A percentile compares a stretch with the other conserved stretches of the same genome.
Evolutionary conservation across 2,113 vertebrate genomes (phyloP).

Genomic region (Mesoclemmys tuberculata): DNA sequence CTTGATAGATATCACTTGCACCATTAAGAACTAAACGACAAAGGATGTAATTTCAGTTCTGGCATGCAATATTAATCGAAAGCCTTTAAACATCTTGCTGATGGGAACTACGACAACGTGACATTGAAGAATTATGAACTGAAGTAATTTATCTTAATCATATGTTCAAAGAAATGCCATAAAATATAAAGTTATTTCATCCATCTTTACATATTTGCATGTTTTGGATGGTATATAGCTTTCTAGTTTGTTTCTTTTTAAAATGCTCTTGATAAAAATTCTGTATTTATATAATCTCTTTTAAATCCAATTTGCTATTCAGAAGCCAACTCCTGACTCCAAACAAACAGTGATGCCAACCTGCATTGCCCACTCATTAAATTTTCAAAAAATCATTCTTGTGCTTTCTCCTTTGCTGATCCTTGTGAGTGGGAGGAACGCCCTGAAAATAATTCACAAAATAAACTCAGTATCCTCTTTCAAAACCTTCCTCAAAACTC

Average conservation of each 20-base stretch:
- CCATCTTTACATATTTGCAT: slow-evolving; percentile 80
- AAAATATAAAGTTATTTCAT: slow-evolving; percentile 87
- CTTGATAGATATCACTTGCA: slow-evolving; percentile 89
- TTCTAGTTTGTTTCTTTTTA: slow-evolving; percentile 68
- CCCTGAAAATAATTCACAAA: neutral
- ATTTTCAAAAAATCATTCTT: neutral
- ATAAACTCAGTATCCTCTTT: neutral
- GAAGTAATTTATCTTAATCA: slow-evolving; percentile 90
- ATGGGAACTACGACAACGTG: slow-evolving; percentile 90
- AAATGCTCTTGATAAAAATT: slow-evolving; percentile 43
- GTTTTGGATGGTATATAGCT: slow-evolving; percentile 63
- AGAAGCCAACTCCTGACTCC: neutral
- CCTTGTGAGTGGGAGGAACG: neutral
- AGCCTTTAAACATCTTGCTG: slow-evolving; percentile 88
- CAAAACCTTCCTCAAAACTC: neutral
- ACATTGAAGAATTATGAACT: slow-evolving; percentile 90
- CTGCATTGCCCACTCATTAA: neutral
- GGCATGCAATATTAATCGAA: slow-evolving; percentile 93
- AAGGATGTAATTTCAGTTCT: slow-evolving; percentile 89
- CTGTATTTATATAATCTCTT: slow-evolving; percentile 29
- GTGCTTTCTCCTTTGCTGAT: neutral
- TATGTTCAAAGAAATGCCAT: slow-evolving; percentile 88
- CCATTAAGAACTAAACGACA: slow-evolving; percentile 91
- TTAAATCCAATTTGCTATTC: neutral
- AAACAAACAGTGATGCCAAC: neutral